Evolutionary conservation across 2,113 vertebrate genomes (phyloP).

Genomic region (Mobula hypostoma): DNA sequence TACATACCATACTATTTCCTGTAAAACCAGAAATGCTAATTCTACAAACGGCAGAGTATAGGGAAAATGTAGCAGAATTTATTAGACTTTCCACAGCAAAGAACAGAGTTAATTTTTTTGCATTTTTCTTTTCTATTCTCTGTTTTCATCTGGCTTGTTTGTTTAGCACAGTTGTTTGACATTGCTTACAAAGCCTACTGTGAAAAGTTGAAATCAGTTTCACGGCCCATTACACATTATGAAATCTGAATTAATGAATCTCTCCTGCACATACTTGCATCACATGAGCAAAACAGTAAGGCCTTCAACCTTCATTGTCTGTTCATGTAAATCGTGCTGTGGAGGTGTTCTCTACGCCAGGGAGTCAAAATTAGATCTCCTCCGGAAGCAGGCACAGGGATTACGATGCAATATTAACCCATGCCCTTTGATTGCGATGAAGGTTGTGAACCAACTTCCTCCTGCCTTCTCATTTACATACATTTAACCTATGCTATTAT

Average conservation of each 20-base stretch:
- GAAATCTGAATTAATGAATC: background rate
- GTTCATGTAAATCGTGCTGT: background rate
- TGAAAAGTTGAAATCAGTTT: background rate
- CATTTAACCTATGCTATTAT: too few relatives aligned
- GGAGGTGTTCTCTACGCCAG: background rate
- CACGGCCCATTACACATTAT: background rate
- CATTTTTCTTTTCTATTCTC: background rate
- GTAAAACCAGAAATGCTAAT: background rate
- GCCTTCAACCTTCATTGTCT: background rate
- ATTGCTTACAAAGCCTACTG: background rate
- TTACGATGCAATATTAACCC: too few relatives aligned
- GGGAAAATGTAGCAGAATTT: background rate
- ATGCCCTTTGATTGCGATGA: too few relatives aligned
- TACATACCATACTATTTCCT: background rate
- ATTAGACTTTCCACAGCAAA: background rate
- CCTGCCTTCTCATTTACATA: too few relatives aligned
- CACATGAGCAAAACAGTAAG: background rate
- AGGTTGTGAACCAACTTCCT: too few relatives aligned
- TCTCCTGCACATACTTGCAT: background rate
- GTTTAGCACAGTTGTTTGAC: background rate
- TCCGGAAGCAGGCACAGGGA: too few relatives aligned
- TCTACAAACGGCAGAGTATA: background rate
- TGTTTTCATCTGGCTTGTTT: background rate
- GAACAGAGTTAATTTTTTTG: background rate
- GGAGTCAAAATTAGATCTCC: too few relatives aligned